Base-by-base conservation (phyloP, 2,797 vertebrate genomes). In the Meriones psammophilus region DNA sequence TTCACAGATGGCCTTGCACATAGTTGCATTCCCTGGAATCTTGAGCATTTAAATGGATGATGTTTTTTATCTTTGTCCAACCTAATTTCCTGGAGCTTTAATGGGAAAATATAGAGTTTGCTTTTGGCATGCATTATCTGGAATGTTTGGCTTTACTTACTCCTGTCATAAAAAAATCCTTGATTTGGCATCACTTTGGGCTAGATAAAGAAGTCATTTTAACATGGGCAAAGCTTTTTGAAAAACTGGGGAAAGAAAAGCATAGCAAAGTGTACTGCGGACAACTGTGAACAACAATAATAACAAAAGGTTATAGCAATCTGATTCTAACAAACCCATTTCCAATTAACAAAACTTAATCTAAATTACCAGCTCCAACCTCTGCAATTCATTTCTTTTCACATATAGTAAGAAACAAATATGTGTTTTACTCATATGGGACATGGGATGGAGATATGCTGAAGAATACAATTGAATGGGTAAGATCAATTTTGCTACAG, bases 171-270 rank as follows among this genome's bases (percentile, higher is more conserved):
- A 89, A 18, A 39, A 36, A 64, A 86, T 76, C 30, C 12, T 86
- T 89, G 78, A 68, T 84, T 71, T 85, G 42, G 5, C 9, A 96
- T 10, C 26, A 76, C 76, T 80, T 81, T 46, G 68, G 7, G 14
- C 66, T 64, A 79, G 17, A 76, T 91, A 46, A 94, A 76, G 4
- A 90, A 18, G 71, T 73, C 62, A 18, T 56, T 96, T 76, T 91
- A 68, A 89, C 81, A 93, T 30, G 20, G 66, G 6, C 68, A 94
- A 88, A 87, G 30, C 0, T 15, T 50, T 85, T 18, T 66, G 71
- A 91, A 73, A 1, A 64, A 84, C 94, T 80, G 30, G 71, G 76
- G 4, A 18, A 54, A 36, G 10, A 18, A 79, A 78, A 42, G 68
- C 64, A 22, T 7, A 33, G 5, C 36, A 56, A 54, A 81, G 9